Evolutionary conservation across 2,797 vertebrate species (phyloP), one percentile per base, ranked within the genome.

Genomic region (Bradypodion ventrale): DNA sequence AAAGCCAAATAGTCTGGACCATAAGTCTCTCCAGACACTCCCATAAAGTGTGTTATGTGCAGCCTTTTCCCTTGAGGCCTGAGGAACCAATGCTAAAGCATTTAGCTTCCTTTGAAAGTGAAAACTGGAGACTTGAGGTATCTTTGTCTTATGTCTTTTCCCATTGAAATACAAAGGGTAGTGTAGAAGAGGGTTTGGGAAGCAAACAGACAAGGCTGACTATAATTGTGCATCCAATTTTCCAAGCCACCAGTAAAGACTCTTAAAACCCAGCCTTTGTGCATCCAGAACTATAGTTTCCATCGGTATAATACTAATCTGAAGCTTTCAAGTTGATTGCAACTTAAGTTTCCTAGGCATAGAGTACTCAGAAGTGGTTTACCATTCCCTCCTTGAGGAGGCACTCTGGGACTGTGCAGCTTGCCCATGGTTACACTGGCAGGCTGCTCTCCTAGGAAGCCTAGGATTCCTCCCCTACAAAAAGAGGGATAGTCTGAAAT

Each of bases 1-100:
- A 89, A 89, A 89, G 82, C 7, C 27, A 90, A 88, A 59, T 65
- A 0, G 83, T 8, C 80, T 87, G 32, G 0, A 1, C 70, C 84
- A 79, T 49, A 89, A 85, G 85, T 79, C 83, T 37, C 56, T 66
- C 56, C 49, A 83, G 87, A 85, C 49, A 42, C 40, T 49, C 0
- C 0, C 65, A 84, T 76, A 90, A 91, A 89, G 79, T 88, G 13
- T 29, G 42, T 65, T 70, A 40, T 78, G 15, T 52, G 70, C 44
- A 74, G 3, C 27, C 27, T 21, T 70, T 25, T 49, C 42, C 40
- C 40, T 52, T 4, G 15, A n/a, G 60, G 13, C 19, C 19, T 52
- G 23, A 84, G 60, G 80, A 79, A 23, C 79, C 62, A 59, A 21
- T 66, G 60, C 7, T 44, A 40, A 21, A 32, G 49, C 5, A 25